Evolutionary conservation across 2,113 vertebrate species (phyloP), one percentile per base, ranked within the genome.

Genomic region (Cyphomyrus plagiostoma): DNA sequence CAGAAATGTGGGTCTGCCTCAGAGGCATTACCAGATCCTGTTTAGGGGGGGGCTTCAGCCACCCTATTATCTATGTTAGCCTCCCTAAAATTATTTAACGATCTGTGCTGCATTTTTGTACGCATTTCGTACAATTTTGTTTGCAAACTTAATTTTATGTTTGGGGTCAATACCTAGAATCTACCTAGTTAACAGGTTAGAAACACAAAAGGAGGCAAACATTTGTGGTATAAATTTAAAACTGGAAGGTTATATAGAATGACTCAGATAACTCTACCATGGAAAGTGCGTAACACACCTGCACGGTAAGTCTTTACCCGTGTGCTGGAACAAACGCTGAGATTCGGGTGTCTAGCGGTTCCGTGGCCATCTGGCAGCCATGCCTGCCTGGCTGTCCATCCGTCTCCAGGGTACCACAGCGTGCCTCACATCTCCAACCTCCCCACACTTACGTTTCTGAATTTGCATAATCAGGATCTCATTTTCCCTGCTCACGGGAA

Each of bases 381-480:
- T 30, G 2, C 23, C 58, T 7, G 30, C 13, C 17, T 10, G 4
- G 30, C 30, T 80, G 30, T 39, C 80, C 42, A 10, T 21, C 39
- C 39, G 9, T 83, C 42, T 46, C 6, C 19, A 10, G 19, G 9
- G 35, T n/a, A 8, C 21, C 80, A 9, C 80, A 10, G 13, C 21
- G 1, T 21, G 39, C 82, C 39, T 84, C 82, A 10, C 85, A 53
- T 13, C 26, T 87, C 26, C 84, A 15, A 19, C 48, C n/a, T 86
- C 50, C 48, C 48, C 48, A 17, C 50, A 35, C 50, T 56, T 53
- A 87, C 26, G 50, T 87, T 30, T 53, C 30, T 3, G 50, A 53
- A 56, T 87, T 87, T 87, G n/a, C 85, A 87, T 56, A 56, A 87
- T 35, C 85, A 87, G 49, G 48, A 35, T 56, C 85, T 87, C 85